These are phyloP conservation scores for Drosophila barbarae DNA, from an alignment of 2,888 invertebrate genomes.

Conservation along the genomic window DNA sequence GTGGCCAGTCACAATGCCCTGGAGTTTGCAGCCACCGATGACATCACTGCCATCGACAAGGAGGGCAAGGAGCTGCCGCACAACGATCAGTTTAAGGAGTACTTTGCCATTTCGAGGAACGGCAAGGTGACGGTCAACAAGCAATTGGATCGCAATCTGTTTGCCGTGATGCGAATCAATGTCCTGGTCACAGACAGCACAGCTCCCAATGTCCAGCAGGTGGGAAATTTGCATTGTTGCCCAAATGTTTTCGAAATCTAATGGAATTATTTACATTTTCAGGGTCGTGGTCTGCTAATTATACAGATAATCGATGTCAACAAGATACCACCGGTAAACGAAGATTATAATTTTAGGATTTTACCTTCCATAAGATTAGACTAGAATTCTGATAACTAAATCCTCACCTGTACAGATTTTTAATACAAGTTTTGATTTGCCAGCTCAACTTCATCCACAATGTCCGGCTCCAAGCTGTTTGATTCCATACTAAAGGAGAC, in stretches of 20 bases:
- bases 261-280: not conserved
- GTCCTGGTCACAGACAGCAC: conserved; percentile 89
- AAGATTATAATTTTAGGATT: not conserved
- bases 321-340: conserved; percentile 83
- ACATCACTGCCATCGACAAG: conserved; percentile 89
- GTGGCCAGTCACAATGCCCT: conserved; percentile 85
- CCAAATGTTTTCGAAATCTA: not conserved
- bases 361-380: too few species aligned
- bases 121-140: conserved; percentile 81
- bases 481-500: not conserved
- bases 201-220: conserved; percentile 87
- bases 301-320: conserved; percentile 87
- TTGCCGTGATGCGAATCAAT: conserved; percentile 85
- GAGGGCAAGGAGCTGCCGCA: conserved; percentile 87
- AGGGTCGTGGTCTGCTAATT: conserved; percentile 84
- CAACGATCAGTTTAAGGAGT: conserved; percentile 82
- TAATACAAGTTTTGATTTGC: conserved; percentile 30
- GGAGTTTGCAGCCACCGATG: conserved; percentile 82
- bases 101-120: conserved; percentile 83
- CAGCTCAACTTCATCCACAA: conserved; percentile 49
- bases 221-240: not conserved
- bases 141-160: conserved; percentile 77
- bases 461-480: conserved; percentile 31
- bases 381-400: not conserved
- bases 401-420: not conserved